These are phyloP conservation scores for Aquatica leii DNA, from an alignment of 2,888 invertebrate genomes.

Conservation along the genomic window DNA sequence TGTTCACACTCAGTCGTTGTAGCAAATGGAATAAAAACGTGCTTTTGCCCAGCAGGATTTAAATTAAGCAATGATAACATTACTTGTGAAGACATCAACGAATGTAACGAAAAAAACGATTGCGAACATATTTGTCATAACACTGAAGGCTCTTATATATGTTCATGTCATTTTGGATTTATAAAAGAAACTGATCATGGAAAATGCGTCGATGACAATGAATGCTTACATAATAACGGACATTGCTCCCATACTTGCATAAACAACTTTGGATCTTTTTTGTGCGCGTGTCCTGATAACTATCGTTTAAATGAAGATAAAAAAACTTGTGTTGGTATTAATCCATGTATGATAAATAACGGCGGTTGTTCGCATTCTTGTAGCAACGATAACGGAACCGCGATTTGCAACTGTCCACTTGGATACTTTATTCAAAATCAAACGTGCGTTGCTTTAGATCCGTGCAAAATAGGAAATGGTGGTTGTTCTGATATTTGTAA, in stretches of 20 bases:
- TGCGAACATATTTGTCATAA: constrained; percentile 64
- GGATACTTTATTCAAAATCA: constrained; percentile 47
- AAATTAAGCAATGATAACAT: constrained; percentile 59
- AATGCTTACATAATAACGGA: constrained; percentile 54
- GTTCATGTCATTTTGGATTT: constrained; percentile 69
- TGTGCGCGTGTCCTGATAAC: constrained; percentile 53
- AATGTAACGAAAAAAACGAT: constrained; percentile 52
- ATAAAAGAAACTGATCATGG: constrained; percentile 58
- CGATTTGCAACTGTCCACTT: constrained; percentile 59
- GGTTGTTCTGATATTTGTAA: constrained; percentile 60
- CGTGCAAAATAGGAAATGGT: constrained; percentile 46
- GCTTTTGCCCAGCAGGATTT: constrained; percentile 59
- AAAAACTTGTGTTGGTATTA: constrained; percentile 55
- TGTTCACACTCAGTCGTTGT: constrained; percentile 55
- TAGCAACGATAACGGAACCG: constrained; percentile 61
- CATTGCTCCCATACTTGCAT: constrained; percentile 66
- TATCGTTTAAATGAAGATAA: constrained; percentile 53
- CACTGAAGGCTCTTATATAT: constrained; percentile 63
- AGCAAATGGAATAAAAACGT: constrained; percentile 51
- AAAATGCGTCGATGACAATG: constrained; percentile 59
- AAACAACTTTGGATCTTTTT: constrained; percentile 63
- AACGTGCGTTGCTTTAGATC: constrained; percentile 31
- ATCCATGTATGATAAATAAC: constrained; percentile 59
- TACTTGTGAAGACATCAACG: constrained; percentile 57
- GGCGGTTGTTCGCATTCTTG: constrained; percentile 63